A percentile compares a stretch with the other conserved stretches of the same genome.
These are phyloP conservation scores for Tonatia bakeri DNA, from an alignment of 2,113 vertebrate genomes.

Conservation along the genomic window DNA sequence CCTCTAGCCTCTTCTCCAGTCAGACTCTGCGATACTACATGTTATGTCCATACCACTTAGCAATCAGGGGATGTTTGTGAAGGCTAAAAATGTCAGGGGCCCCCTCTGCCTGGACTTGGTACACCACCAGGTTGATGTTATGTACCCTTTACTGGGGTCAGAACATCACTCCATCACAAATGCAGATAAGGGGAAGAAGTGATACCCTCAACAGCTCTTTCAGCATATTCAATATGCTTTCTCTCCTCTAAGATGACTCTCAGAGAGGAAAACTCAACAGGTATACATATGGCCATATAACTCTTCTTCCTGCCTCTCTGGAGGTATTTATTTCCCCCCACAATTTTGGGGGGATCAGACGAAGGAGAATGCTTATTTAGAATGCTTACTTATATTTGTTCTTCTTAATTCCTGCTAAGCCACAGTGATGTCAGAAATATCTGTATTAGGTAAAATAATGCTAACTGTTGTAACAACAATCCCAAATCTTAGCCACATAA, in stretches of 20 bases:
- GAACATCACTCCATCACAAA: neutral
- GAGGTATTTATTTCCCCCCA: neutral
- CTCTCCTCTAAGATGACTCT: neutral
- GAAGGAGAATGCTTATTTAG: neutral
- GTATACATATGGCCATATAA: neutral
- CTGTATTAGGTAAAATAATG: neutral
- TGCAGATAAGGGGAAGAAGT: neutral
- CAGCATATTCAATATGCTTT: neutral
- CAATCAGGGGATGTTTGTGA: neutral
- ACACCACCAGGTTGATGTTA: accelerated
- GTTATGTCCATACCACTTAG: neutral
- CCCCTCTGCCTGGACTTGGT: neutral
- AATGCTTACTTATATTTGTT: neutral
- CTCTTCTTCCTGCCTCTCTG: neutral
- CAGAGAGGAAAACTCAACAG: neutral
- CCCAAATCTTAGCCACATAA: neutral
- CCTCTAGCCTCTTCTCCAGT: neutral
- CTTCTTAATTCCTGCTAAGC: neutral
- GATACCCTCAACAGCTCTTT: neutral
- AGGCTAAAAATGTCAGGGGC: neutral
- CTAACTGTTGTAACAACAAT: neutral
- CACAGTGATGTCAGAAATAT: neutral
- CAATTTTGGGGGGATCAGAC: neutral
- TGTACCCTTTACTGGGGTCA: neutral
- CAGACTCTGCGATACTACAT: neutral